A percentile compares a stretch with the other conserved stretches of the same genome.
Conservation (phyloP, 2,888 invertebrate species). For the Saturnia japonica region DNA sequence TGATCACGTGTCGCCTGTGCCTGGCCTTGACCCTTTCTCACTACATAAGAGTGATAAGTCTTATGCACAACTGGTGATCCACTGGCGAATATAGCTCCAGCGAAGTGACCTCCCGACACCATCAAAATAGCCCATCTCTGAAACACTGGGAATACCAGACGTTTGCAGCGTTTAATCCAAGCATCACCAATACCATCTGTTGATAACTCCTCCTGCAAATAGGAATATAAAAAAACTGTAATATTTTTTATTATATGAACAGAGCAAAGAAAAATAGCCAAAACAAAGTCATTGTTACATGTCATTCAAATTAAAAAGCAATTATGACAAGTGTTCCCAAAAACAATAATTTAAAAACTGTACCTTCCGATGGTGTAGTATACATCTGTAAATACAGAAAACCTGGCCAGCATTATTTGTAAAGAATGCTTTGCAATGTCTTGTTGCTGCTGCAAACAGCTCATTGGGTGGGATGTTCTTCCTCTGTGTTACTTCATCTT, state of each 20-base stretch:
- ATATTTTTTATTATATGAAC: no score
- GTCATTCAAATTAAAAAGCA: background rate
- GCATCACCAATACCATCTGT: conserved; percentile 69
- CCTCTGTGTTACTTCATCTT: conserved; percentile 48
- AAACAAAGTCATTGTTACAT: background rate
- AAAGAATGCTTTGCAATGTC: conserved; percentile 89
- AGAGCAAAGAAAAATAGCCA: background rate
- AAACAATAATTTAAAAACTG: background rate
- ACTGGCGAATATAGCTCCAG: conserved; percentile 69
- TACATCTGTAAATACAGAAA: conserved; percentile 87
- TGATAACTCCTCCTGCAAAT: conserved; percentile 73
- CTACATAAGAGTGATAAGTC: conserved; percentile 92
- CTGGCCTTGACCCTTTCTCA: conserved; percentile 91
- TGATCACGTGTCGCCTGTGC: conserved; percentile 86
- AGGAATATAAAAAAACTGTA: background rate
- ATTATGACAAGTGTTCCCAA: background rate
- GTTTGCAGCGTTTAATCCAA: conserved; percentile 65
- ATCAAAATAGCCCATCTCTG: conserved; percentile 88
- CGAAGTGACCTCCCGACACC: conserved; percentile 88
- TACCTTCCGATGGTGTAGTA: conserved; percentile 88
- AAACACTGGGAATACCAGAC: conserved; percentile 64
- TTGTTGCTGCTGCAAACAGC: conserved; percentile 75
- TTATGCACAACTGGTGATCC: conserved; percentile 84
- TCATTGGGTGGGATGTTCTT: conserved; percentile 62
- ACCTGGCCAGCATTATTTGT: conserved; percentile 85